Base-by-base conservation (phyloP, 2,113 vertebrate species). In the Pedionomus torquatus region DNA sequence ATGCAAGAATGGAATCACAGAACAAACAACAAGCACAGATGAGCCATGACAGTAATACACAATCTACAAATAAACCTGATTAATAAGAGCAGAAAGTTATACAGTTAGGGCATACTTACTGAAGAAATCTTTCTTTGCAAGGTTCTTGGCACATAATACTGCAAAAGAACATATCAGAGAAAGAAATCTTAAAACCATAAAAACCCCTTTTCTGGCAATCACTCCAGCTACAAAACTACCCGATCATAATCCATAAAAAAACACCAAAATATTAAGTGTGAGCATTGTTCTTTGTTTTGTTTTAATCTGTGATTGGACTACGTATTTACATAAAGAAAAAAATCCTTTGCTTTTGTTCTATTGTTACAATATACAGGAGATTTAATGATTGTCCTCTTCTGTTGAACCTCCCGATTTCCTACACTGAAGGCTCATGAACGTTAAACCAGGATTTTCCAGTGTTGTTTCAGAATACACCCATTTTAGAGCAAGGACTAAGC, bases 91-190 rank as follows among this genome's bases (percentile, higher is more conserved):
- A 90, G 51, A 80, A 91, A 93, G 74, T 54, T 79, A 80, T 15
- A 83, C 51, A 81, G 41, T 54, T 48, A 41, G 66, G 82, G 54
- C 19, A 66, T 97, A 99, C 99, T 99, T 98, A 99, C 99, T 99
- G 98, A 99, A 99, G 98, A 99, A 99, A 98, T 99, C 99, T 98
- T 99, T 99, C 98, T 99, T 99, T 97, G 99, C 99, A 44, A 99
- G 99, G 94, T 99, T 99, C 99, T 99, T 99, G 98, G 99, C 99
- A 99, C 99, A 99, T 98, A 99, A 99, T 79, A 99, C 99, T 99
- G 98, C 94, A 98, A 98, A 98, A 98, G 78, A 98, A 96, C 91
- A 88, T 26, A 94, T 10, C 13, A 95, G 91, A 92, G 17, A 91
- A 72, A 79, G 76, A 72, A 79, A 69, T 76, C 65, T 95, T 95